Conservation (phyloP, 2,888 invertebrate species). For the Hetaerina titia region DNA sequence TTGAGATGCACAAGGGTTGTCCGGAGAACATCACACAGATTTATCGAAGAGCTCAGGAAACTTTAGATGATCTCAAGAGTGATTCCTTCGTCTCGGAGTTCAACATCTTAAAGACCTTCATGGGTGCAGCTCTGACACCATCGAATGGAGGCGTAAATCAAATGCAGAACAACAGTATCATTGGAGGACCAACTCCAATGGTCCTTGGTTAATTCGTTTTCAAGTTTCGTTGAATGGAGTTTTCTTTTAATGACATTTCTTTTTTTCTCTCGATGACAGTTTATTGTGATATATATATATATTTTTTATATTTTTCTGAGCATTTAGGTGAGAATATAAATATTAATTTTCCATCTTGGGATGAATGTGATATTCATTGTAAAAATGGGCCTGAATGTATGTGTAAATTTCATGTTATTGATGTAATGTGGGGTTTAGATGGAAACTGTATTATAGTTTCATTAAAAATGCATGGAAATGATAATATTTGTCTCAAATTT, state of each 20-base stretch:
- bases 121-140: slow-evolving; percentile 4
- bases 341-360: not conserved
- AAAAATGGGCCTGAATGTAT: not conserved
- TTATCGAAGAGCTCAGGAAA: slow-evolving; percentile 82
- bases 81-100: slow-evolving; percentile 80
- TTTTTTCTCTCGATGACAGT: no score
- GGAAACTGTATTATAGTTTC: not conserved
- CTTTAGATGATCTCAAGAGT: slow-evolving; percentile 79
- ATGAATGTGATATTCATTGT: not conserved
- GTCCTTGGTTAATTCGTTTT: not conserved
- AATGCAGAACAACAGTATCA: not conserved
- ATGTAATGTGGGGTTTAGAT: not conserved
- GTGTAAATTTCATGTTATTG: not conserved
- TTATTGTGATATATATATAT: no score
- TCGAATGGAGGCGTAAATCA: not conserved
- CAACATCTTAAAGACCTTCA: slow-evolving; percentile 75
- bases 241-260: no score
- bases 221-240: not conserved
- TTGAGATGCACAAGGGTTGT: slow-evolving; percentile 84
- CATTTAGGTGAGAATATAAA: not conserved
- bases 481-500: not conserved
- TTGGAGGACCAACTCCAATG: not conserved
- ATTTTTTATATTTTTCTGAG: no score
- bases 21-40: slow-evolving; percentile 80
- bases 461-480: not conserved